A percentile compares a stretch with the other conserved stretches of the same genome.
Evolutionary conservation across 2,797 vertebrate genomes (phyloP).

Genomic region (Sebastes cheni): DNA sequence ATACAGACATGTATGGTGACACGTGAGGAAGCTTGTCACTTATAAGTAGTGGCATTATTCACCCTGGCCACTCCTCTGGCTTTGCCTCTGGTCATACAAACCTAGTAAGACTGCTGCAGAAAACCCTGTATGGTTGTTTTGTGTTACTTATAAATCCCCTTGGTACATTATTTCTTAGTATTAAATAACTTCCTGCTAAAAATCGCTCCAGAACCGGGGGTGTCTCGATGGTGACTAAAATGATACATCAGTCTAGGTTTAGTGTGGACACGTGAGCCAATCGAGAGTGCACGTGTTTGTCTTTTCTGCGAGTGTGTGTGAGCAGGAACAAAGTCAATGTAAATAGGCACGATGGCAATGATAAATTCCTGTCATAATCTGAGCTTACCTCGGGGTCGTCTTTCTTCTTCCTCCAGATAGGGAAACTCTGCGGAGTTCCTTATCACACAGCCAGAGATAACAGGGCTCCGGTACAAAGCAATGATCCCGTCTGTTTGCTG

Average conservation of each 20-base stretch:
- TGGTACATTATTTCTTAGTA: neutral
- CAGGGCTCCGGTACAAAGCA: slow-evolving; percentile 64
- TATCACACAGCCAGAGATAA: slow-evolving; percentile 73
- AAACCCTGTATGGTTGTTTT: neutral
- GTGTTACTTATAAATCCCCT: too few species aligned
- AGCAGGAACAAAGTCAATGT: slow-evolving; percentile 56
- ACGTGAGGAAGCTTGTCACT: too few species aligned
- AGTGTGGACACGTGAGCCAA: neutral
- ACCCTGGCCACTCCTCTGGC: neutral
- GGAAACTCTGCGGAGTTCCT: slow-evolving; percentile 62
- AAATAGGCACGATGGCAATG: slow-evolving; percentile 58
- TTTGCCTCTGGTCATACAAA: neutral
- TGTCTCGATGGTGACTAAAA: neutral
- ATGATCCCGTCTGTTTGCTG: slow-evolving; percentile 64
- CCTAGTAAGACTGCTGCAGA: neutral
- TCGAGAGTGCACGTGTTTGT: neutral
- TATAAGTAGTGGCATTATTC: accelerated
- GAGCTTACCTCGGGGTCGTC: slow-evolving; percentile 57
- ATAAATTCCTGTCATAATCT: slow-evolving; percentile 69
- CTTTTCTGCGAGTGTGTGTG: neutral
- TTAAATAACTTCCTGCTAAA: neutral
- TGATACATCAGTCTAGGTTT: neutral
- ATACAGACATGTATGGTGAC: too few species aligned
- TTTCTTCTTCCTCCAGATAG: slow-evolving; percentile 64
- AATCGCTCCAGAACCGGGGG: neutral